phyloP scores from a whole-genome alignment of 2,888 invertebrate genomes.

The Apomyelois bistriatella region DNA sequence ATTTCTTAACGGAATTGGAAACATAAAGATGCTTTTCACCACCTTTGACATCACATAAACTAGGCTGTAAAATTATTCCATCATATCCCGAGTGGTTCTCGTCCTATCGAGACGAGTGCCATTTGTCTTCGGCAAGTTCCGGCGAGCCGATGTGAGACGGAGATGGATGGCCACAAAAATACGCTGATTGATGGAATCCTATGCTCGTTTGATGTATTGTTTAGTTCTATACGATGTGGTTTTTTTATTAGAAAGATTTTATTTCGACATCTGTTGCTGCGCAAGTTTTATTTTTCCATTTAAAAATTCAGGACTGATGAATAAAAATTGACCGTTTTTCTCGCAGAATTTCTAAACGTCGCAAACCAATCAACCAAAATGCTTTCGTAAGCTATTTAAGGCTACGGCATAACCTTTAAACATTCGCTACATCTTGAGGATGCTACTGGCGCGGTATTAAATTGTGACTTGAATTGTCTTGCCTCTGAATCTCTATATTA shows the following conservation, averaged over 20 bases:
- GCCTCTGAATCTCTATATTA: too few species aligned
- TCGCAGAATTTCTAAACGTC: too few species aligned
- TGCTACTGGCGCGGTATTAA: too few species aligned
- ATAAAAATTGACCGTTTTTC: too few species aligned
- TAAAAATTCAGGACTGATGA: too few species aligned
- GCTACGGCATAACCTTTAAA: too few species aligned
- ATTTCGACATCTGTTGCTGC: not conserved
- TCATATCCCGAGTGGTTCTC: not conserved
- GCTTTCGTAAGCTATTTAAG: too few species aligned
- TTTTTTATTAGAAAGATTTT: not conserved
- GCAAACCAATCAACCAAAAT: too few species aligned
- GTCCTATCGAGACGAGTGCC: not conserved
- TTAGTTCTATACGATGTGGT: not conserved
- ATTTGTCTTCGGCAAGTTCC: not conserved
- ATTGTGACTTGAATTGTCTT: too few species aligned
- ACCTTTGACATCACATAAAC: not conserved
- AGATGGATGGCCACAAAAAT: not conserved
- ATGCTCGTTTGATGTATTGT: not conserved
- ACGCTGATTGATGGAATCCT: conserved; percentile 1
- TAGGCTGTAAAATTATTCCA: not conserved
- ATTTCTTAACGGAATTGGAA: too few species aligned
- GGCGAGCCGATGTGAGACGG: not conserved
- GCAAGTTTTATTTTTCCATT: not conserved
- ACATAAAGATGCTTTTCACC: too few species aligned
- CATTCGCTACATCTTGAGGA: too few species aligned